Evolutionary conservation across 2,888 invertebrate species (phyloP), one percentile per base, ranked within the genome.

Genomic region (Rosalia funebris): DNA sequence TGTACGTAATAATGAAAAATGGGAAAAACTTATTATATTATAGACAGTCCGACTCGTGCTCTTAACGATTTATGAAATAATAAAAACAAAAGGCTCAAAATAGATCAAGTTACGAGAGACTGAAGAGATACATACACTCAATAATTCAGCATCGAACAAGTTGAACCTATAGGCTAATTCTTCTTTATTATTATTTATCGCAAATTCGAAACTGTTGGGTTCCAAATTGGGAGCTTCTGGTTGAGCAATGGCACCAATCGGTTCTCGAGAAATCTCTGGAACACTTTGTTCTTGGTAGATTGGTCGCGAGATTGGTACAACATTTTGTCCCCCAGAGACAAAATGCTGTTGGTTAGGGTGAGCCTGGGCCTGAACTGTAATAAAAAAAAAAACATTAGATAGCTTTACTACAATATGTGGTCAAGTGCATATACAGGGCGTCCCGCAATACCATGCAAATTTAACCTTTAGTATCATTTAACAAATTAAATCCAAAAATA

Each of bases 71-170:
- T n/a, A n/a, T n/a, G n/a, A n/a, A n/a, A n/a, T n/a, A n/a, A n/a
- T n/a, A n/a, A n/a, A n/a, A n/a, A n/a, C n/a, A n/a, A n/a, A n/a
- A n/a, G n/a, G n/a, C n/a, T n/a, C n/a, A n/a, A n/a, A n/a, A n/a
- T n/a, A n/a, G n/a, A n/a, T n/a, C n/a, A n/a, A n/a, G n/a, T n/a
- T n/a, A n/a, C n/a, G n/a, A n/a, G n/a, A n/a, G n/a, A n/a, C n/a
- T n/a, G n/a, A n/a, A n/a, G n/a, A n/a, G n/a, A n/a, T n/a, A 62
- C 66, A 61, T 75, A 81, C 80, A 66, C 74, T 62, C 48, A 81
- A 65, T 39, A 82, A 57, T 64, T 81, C 80, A 46, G 76, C 65
- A 56, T 81, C 81, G 60, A 81, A 79, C 59, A 74, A 78, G 56
- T 78, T 78, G 62, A 79, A 80, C 44, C 77, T 60, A 48, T 63